These are phyloP conservation scores for Ornithoptera priamus DNA, from an alignment of 2,888 invertebrate genomes.

Conservation along the genomic window DNA sequence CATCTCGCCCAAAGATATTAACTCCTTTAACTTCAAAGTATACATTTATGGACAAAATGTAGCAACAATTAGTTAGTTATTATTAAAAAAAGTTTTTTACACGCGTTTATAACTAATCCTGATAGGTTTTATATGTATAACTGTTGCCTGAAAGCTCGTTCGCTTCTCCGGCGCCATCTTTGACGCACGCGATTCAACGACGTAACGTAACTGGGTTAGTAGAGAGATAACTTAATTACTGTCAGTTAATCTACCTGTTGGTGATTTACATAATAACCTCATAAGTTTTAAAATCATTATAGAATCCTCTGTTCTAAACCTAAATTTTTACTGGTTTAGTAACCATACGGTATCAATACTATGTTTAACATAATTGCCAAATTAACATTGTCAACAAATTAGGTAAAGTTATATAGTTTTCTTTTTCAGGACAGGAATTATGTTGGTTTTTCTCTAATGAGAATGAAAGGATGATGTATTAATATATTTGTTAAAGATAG, in stretches of 20 bases:
- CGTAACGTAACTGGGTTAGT: conserved; percentile 19
- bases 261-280: conserved; percentile 22
- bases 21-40: too few species aligned
- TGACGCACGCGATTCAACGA: conserved; percentile 8
- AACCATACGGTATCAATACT: neutral
- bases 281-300: conserved; percentile 10
- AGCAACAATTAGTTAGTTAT: too few species aligned
- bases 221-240: conserved; percentile 18
- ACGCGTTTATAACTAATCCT: neutral
- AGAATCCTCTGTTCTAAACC: conserved; percentile 7
- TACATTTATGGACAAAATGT: too few species aligned
- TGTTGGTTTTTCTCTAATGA: too few species aligned
- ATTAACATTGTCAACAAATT: neutral
- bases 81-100: neutral
- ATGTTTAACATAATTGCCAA: neutral
- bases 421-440: too few species aligned
- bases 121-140: neutral
- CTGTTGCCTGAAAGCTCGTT: neutral
- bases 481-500: too few species aligned
- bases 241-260: conserved; percentile 5
- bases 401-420: too few species aligned
- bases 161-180: neutral
- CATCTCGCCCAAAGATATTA: too few species aligned
- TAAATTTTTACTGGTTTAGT: neutral
- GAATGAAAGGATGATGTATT: too few species aligned